Evolutionary conservation across 2,888 invertebrate genomes (phyloP).

Genomic region (Leptinotarsa tumamoca): DNA sequence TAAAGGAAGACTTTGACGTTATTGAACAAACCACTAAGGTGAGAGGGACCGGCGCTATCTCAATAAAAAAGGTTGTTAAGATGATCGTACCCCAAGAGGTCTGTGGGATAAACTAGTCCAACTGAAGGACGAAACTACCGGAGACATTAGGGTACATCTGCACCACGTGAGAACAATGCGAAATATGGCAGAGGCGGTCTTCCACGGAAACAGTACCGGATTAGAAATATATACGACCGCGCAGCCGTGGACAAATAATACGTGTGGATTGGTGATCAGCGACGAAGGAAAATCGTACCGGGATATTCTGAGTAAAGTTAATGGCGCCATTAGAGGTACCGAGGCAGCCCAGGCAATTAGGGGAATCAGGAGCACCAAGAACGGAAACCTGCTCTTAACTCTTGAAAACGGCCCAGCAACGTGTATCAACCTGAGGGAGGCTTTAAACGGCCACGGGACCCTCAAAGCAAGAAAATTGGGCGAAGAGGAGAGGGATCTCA

Average conservation of each 20-base stretch:
- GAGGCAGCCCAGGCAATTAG: no score
- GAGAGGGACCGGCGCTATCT: background rate
- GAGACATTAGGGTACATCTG: background rate
- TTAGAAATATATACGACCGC: background rate
- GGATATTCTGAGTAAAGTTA: no score
- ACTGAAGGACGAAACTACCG: background rate
- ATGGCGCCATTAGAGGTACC: no score
- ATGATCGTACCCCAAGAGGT: background rate
- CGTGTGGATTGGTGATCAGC: no score
- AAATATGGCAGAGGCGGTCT: no score
- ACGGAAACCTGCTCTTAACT: no score
- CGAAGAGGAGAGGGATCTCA: background rate
- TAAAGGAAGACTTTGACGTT: constrained; percentile 19
- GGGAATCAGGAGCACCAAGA: no score
- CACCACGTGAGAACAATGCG: background rate
- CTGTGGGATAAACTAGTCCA: background rate
- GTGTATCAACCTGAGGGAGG: no score
- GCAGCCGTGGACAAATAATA: no score
- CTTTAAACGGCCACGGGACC: background rate
- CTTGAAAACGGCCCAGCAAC: no score
- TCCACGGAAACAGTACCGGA: background rate
- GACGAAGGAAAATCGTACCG: no score
- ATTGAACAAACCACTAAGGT: constrained; percentile 30
- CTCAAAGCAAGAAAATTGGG: background rate
- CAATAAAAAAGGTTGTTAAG: constrained; percentile 29